phyloP scores from a whole-genome alignment of 2,888 invertebrate genomes.

The Orchesellides sinensis region DNA sequence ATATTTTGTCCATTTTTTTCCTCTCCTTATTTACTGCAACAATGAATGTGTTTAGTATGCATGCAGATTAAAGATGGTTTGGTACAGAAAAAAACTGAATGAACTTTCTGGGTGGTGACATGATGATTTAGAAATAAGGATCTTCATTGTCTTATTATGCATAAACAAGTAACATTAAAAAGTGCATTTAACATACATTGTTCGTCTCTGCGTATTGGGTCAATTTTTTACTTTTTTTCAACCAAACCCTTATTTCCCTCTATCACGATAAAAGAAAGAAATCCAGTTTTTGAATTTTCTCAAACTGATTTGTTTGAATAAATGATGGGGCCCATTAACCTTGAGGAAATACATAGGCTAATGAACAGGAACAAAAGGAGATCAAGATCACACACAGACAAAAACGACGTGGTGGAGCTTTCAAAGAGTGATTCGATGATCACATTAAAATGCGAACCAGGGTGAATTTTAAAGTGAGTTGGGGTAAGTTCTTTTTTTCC shows the following conservation, averaged over 20 bases:
- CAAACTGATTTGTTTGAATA: slow-evolving; percentile 57
- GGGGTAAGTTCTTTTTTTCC: not conserved
- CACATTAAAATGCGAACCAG: slow-evolving; percentile 50
- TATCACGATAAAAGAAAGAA: slow-evolving; percentile 24
- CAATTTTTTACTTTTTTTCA: slow-evolving; percentile 38
- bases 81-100: slow-evolving; percentile 18
- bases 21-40: too few relatives aligned
- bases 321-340: slow-evolving; percentile 58
- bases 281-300: slow-evolving; percentile 61
- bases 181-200: slow-evolving; percentile 23
- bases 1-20: not conserved
- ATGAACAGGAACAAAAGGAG: slow-evolving; percentile 65
- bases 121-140: slow-evolving; percentile 44
- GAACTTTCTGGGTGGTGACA: slow-evolving; percentile 55
- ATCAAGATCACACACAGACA: slow-evolving; percentile 62
- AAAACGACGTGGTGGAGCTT: slow-evolving; percentile 54
- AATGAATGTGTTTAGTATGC: too few relatives aligned
- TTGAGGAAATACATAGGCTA: slow-evolving; percentile 61
- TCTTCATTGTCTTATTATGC: slow-evolving; percentile 38
- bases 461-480: slow-evolving; percentile 24
- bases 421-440: slow-evolving; percentile 20
- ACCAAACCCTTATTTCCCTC: slow-evolving; percentile 7
- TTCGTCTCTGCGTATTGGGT: slow-evolving; percentile 19
- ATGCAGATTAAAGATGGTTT: too few relatives aligned
- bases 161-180: slow-evolving; percentile 16